Base-by-base conservation (phyloP, 2,888 invertebrate species). In the Idaea aversata region DNA sequence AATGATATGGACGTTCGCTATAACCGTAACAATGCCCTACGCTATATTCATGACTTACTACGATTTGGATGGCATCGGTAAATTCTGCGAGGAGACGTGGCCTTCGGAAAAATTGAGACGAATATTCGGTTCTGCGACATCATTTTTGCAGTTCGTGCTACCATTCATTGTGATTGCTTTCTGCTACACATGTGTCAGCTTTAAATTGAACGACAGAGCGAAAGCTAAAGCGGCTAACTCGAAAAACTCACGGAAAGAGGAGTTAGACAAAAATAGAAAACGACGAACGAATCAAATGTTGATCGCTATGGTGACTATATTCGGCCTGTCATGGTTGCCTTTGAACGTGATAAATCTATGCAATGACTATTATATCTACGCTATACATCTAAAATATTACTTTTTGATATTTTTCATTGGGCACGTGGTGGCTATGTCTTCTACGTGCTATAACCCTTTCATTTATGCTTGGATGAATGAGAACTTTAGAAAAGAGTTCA, bases 391-490 rank as follows among this genome's bases (percentile, higher is more conserved):
- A 95, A 94, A 95, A 62, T 98, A 97, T 87, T 98, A 97, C 85
- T 96, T 96, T 73, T 90, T 98, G n/a, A 94, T 96, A 75, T 99
- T 99, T 84, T 98, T 99, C 88, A 93, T 97, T 67, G 96, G 97
- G 1, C 99, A 99, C 85, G 95, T 97, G 34, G 94, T 98, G 69
- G 99, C 99, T 35, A 98, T 99, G 97, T 97, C 98, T 65, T 98
- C 98, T 62, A 98, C 98, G 0, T 98, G 98, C 85, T 99, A 99
- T 93, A 99, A 99, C 87, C 98, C 98, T 0, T 98, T 99, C 83
- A 95, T 99, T 60, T 99, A 99, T 87, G 98, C 98, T 34, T 99
- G 98, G 98, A 95, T 99, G 93, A 99, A 99, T 88, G 98, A 98
- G 77, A 97, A 97, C 86, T 99, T 99, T 82, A 95, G 98, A 62